Evolutionary conservation across 2,888 invertebrate genomes (phyloP), one percentile per base, ranked within the genome.

Genomic region (Dioctria linearis): DNA sequence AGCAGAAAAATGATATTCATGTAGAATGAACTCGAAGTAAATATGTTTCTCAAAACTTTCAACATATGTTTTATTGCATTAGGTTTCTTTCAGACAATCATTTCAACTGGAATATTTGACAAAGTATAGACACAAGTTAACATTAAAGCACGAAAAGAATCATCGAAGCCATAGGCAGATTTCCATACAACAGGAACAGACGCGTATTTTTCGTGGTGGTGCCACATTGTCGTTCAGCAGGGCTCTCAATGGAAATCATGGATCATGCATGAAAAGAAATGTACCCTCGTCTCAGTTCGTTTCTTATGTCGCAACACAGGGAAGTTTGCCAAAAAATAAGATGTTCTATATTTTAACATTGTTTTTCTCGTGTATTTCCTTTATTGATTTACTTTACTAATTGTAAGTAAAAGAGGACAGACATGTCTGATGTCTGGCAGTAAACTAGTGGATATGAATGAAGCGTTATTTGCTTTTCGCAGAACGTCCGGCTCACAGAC

Each of bases 251-350:
- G 51, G 51, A 25, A 25, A 25, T 25, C 25, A 25, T 25, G 25
- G 25, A 25, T 25, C 25, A 69, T 54, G 69, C 8, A 11, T 46
- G 5, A 51, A 69, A 69, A 51, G 69, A 49, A 51, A 5, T 8
- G 8, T 37, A 37, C 51, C 25, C 49, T 69, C 69, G 49, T 8
- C 69, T 11, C 25, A 69, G 40, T 69, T 69, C 51, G 25, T 51
- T 8, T 51, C 51, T 69, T 51, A 69, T 69, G 25, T 54, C 51
- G 25, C 69, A 39, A 51, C 25, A 37, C 43, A 37, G 69, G 69
- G 69, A 69, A 25, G 69, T 49, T 51, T 69, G 69, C 69, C 69
- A 69, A 69, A 69, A 69, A 51, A 69, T 51, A 69, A 25, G 25
- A 25, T 25, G 25, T 25, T 25, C 25, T 54, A 69, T 11, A 11